phyloP scores from a whole-genome alignment of 2,888 invertebrate genomes.

The Caenorhabditis plicata region DNA sequence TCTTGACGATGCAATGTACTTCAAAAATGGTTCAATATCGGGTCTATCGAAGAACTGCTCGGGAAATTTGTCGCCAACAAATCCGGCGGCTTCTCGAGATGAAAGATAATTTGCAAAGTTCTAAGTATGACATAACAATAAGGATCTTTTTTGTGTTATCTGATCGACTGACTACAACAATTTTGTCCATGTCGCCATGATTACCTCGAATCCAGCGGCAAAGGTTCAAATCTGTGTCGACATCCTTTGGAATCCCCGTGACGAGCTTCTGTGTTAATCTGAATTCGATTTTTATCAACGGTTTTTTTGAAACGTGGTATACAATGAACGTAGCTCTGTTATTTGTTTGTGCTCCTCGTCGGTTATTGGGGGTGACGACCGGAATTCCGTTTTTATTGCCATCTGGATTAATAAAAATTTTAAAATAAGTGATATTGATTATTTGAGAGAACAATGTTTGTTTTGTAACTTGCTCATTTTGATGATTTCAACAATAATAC shows the following conservation, averaged over 20 bases:
- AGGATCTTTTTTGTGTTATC: no score
- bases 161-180: no score
- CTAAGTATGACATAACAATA: no score
- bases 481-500: no score
- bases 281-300: slow-evolving; percentile 1
- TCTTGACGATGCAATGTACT: slow-evolving; percentile 42
- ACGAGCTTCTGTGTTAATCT: slow-evolving; percentile 21
- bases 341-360: slow-evolving; percentile 12
- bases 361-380: slow-evolving; percentile 11
- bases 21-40: slow-evolving; percentile 32
- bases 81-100: slow-evolving; percentile 46
- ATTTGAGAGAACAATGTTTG: no score
- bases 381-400: slow-evolving; percentile 15
- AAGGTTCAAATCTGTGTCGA: slow-evolving; percentile 51
- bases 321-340: slow-evolving; percentile 11
- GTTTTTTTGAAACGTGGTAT: no score
- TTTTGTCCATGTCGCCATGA: slow-evolving; percentile 34
- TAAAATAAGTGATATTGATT: no score
- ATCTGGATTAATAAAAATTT: no score
- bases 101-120: slow-evolving; percentile 42
- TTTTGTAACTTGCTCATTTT: no score
- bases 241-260: slow-evolving; percentile 44
- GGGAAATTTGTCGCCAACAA: slow-evolving; percentile 37
- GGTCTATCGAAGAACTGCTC: slow-evolving; percentile 41
- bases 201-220: slow-evolving; percentile 49